phyloP scores from a whole-genome alignment of 2,113 vertebrate genomes.

The Macquaria ambigua region DNA sequence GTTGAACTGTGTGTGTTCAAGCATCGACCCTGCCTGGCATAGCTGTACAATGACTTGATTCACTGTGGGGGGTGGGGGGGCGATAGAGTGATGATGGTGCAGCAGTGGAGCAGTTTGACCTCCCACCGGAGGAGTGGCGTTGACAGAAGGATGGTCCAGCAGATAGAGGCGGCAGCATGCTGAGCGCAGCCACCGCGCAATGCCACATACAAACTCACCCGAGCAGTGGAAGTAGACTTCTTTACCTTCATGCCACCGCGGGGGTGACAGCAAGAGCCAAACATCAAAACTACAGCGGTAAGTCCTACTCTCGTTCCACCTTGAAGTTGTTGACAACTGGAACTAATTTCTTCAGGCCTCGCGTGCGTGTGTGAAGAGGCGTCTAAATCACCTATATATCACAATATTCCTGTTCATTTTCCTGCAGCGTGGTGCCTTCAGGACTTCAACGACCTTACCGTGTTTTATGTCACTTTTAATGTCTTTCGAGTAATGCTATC shows the following conservation, averaged over 20 bases:
- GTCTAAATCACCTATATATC: neutral
- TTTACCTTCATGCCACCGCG: conserved; percentile 53
- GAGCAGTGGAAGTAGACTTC: conserved; percentile 32
- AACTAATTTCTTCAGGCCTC: neutral
- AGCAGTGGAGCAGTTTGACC: conserved; percentile 66
- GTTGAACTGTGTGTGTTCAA: neutral
- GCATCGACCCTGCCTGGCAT: neutral
- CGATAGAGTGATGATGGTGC: conserved; percentile 7
- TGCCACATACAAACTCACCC: conserved; percentile 45
- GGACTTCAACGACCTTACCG: neutral
- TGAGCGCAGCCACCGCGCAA: conserved; percentile 49
- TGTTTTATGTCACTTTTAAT: neutral
- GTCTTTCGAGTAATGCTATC: neutral
- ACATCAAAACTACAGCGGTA: conserved; percentile 18
- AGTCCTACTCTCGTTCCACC: conserved; percentile 26
- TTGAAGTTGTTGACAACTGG: neutral
- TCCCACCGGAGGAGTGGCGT: conserved; percentile 82
- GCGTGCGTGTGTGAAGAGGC: conserved; percentile 10
- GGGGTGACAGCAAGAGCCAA: conserved; percentile 33
- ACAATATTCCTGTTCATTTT: neutral
- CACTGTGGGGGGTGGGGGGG: neutral
- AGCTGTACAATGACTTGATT: neutral
- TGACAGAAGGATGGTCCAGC: conserved; percentile 75
- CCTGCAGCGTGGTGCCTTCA: neutral
- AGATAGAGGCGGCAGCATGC: conserved; percentile 68